Conservation (phyloP, 2,113 vertebrate genomes). For the human (Homo sapiens) region GRCh38 chr19:38204001-38204500, state of each 20-base stretch:
- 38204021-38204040: neutral
- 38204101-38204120: neutral
- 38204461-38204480: neutral
- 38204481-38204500: neutral
- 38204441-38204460: neutral
- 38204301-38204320: neutral
- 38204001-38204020: neutral
- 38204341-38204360: neutral
- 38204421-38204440: neutral
- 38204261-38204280: too few relatives aligned
- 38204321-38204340: accelerated
- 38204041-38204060: neutral
- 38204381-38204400: neutral
- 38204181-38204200: constrained; percentile 92
- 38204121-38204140: constrained; percentile 87
- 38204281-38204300: accelerated
- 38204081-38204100: neutral
- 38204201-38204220: constrained; percentile 88
- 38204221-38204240: accelerated
- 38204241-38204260: accelerated
- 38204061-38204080: neutral
- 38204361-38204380: neutral
- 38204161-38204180: constrained; percentile 93
- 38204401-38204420: neutral
- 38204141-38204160: constrained; percentile 91